Evolutionary conservation across 2,888 invertebrate species (phyloP), one percentile per base, ranked within the genome.

Genomic region (Syritta pipiens): DNA sequence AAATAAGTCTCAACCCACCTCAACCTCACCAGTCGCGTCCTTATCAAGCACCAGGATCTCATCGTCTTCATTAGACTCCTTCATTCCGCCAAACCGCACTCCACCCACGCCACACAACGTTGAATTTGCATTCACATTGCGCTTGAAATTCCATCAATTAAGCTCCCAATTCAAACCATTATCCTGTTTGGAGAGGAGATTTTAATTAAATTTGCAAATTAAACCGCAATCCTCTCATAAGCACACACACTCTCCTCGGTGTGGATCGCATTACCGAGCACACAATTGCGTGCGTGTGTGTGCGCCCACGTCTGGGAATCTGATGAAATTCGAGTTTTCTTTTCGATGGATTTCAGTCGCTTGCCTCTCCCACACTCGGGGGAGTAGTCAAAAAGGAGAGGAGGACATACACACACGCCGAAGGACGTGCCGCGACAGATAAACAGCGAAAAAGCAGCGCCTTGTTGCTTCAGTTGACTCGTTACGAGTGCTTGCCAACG

Each of bases 161-260:
- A 83, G 82, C 72, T 82, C 68, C 82, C 81, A n/a, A n/a, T 83
- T 82, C 81, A 83, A 82, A 83, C 83, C 81, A 83, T 83, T 83
- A 83, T 83, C 81, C 79, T 71, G 81, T 83, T 82, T 82, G 81
- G 71, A 82, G 77, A 82, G 82, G 81, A 81, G 75, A 82, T 83
- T 83, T 81, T 83, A 83, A 83, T 84, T 84, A 81, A 84, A 84
- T 85, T 84, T 84, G 83, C 82, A 85, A 84, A 84, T 84, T 84
- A 83, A 85, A 84, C 83, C 84, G 82, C 83, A 85, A 81, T 83
- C 82, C 82, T 75, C 76, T 81, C 65, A 55, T 46, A 72, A 32
- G 53, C 40, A 40, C 44, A 19, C 7, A 44, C n/a, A 60, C 19
- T 3, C 32, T 12, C 60, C 32, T 44, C 20, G 5, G 12, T 24